A percentile compares a stretch with the other conserved stretches of the same genome.
Evolutionary conservation across 2,797 vertebrate genomes (phyloP).

Genomic region (Sebastes taczanowskii): DNA sequence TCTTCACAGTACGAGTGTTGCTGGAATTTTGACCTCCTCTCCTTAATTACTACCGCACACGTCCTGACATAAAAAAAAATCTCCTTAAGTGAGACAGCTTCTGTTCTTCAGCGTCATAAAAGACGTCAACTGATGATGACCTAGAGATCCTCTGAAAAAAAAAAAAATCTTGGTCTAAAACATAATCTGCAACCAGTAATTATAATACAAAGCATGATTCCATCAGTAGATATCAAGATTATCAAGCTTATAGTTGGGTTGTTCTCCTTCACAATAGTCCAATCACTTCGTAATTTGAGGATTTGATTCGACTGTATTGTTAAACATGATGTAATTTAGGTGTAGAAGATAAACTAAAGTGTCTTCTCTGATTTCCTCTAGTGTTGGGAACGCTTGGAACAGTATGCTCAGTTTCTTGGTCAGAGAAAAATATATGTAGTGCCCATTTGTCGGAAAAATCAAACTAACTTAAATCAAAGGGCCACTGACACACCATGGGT

Average conservation of each 20-base stretch:
- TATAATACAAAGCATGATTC: neutral
- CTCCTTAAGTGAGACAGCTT: neutral
- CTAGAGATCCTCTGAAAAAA: neutral
- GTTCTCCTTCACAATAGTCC: neutral
- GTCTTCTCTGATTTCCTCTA: neutral
- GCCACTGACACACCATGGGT: too few species aligned
- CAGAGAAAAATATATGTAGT: neutral
- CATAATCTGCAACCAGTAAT: neutral
- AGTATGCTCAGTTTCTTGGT: neutral
- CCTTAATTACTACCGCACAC: neutral
- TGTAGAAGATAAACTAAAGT: neutral
- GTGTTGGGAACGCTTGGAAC: neutral
- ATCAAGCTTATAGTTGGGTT: neutral
- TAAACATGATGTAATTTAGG: neutral
- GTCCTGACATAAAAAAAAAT: neutral
- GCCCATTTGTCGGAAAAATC: too few species aligned
- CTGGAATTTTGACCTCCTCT: neutral
- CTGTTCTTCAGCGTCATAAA: neutral
- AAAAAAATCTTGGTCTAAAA: neutral
- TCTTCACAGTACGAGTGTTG: neutral
- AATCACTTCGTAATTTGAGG: neutral
- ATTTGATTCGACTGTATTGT: neutral
- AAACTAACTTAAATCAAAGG: fast-evolving
- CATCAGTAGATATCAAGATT: neutral
- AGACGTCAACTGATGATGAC: neutral